A percentile compares a stretch with the other conserved stretches of the same genome.
These are phyloP conservation scores for Noctua comes DNA, from an alignment of 2,888 invertebrate species.

Conservation along the genomic window DNA sequence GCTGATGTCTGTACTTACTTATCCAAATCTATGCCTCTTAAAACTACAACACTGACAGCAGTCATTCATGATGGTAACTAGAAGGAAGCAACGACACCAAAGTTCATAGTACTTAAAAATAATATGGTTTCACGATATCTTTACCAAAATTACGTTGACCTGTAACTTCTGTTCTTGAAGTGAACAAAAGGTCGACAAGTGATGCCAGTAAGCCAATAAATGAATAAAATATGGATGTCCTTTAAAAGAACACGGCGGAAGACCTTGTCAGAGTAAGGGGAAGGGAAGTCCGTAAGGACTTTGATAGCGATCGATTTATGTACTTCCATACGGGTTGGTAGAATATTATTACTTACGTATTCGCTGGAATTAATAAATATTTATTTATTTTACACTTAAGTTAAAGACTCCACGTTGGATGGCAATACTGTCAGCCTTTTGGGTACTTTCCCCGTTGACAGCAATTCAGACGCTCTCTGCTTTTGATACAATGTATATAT, in stretches of 20 bases:
- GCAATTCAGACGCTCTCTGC: background rate
- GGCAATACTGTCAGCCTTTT: background rate
- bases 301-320: constrained; percentile 35
- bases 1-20: background rate
- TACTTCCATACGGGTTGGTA: constrained; percentile 46
- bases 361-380: background rate
- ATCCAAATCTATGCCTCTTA: too few species aligned
- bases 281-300: constrained; percentile 49
- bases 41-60: background rate
- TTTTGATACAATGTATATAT: background rate
- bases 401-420: too few species aligned
- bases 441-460: background rate
- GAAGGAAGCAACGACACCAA: background rate
- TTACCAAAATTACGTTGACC: constrained; percentile 38
- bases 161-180: constrained; percentile 41
- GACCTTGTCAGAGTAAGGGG: constrained; percentile 51
- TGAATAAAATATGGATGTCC: constrained; percentile 60
- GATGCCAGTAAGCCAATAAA: constrained; percentile 50
- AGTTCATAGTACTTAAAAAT: constrained; percentile 23
- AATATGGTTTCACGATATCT: constrained; percentile 4
- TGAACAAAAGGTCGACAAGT: constrained; percentile 44
- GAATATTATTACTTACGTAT: background rate
- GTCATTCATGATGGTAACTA: background rate
- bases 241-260: constrained; percentile 54
- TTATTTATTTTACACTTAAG: background rate